A percentile compares a stretch with the other conserved stretches of the same genome.
Conservation (phyloP, 2,797 vertebrate genomes). For the Periophthalmus magnuspinnatus region DNA sequence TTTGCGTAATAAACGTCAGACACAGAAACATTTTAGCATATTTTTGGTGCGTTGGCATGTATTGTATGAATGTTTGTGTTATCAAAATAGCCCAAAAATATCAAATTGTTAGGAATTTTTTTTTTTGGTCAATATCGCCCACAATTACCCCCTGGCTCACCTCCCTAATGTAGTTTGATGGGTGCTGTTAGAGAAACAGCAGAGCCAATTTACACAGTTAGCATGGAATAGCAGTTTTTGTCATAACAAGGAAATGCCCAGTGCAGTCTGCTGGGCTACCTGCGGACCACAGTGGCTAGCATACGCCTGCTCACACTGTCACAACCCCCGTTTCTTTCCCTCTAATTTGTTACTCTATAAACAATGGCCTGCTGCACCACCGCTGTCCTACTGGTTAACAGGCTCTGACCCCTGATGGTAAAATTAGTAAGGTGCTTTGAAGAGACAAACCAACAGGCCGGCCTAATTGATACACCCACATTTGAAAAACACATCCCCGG, state of each 20-base stretch:
- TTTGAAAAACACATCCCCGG: conserved; percentile 39
- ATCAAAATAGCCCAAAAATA: neutral
- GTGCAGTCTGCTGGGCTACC: conserved; percentile 24
- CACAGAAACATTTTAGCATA: too few relatives aligned
- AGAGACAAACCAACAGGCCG: conserved; percentile 63
- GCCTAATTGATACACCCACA: conserved; percentile 70
- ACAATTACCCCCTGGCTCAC: conserved; percentile 40
- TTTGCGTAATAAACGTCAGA: too few relatives aligned
- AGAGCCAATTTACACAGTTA: conserved; percentile 52
- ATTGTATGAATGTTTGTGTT: neutral
- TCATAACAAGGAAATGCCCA: conserved; percentile 32
- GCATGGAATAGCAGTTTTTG: conserved; percentile 38
- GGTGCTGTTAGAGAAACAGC: conserved; percentile 64
- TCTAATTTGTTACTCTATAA: conserved; percentile 56
- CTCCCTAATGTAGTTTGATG: conserved; percentile 66
- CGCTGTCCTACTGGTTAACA: conserved; percentile 69
- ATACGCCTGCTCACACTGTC: conserved; percentile 41
- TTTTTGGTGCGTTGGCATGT: neutral
- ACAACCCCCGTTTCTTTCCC: conserved; percentile 30
- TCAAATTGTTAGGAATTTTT: neutral
- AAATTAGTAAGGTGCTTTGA: conserved; percentile 75
- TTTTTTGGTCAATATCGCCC: neutral
- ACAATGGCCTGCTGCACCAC: conserved; percentile 45
- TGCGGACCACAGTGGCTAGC: neutral
- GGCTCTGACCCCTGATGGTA: conserved; percentile 71